A percentile compares a stretch with the other conserved stretches of the same genome.
These are phyloP conservation scores for Morelia viridis DNA, from an alignment of 2,797 vertebrate genomes.

Conservation along the genomic window DNA sequence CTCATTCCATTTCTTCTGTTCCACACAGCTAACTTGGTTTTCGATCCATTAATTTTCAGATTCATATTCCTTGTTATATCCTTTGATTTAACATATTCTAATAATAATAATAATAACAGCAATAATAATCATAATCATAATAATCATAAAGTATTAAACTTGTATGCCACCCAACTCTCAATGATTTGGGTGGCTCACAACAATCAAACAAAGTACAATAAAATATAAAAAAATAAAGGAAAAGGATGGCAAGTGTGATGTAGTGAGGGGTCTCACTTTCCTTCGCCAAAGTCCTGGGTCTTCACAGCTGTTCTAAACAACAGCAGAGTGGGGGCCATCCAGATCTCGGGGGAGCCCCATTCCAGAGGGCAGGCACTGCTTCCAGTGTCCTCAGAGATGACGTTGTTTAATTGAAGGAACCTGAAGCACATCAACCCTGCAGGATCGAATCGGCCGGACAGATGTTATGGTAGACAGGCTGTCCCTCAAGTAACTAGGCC, in stretches of 20 bases:
- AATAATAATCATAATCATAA: too few relatives aligned
- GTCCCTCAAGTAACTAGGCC: neutral
- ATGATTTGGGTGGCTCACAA: neutral
- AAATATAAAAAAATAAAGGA: neutral
- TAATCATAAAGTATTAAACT: neutral
- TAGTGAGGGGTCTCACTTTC: neutral
- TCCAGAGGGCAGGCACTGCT: neutral
- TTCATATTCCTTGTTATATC: neutral
- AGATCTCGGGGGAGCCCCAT: neutral
- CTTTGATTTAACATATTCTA: neutral
- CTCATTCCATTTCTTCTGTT: too few relatives aligned
- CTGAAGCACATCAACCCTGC: neutral
- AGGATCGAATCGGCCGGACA: neutral
- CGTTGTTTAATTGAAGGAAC: neutral
- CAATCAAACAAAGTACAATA: neutral
- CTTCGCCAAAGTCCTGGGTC: neutral
- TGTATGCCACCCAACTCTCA: neutral
- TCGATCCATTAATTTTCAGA: too few relatives aligned
- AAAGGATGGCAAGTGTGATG: neutral
- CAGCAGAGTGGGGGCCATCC: neutral
- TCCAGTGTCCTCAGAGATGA: neutral
- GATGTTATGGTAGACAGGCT: neutral
- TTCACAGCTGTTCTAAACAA: neutral
- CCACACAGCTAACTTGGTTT: too few relatives aligned
- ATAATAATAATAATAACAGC: neutral